A percentile compares a stretch with the other conserved stretches of the same genome.
These are phyloP conservation scores for Dryococelus australis DNA, from an alignment of 2,888 invertebrate genomes.

Conservation along the genomic window DNA sequence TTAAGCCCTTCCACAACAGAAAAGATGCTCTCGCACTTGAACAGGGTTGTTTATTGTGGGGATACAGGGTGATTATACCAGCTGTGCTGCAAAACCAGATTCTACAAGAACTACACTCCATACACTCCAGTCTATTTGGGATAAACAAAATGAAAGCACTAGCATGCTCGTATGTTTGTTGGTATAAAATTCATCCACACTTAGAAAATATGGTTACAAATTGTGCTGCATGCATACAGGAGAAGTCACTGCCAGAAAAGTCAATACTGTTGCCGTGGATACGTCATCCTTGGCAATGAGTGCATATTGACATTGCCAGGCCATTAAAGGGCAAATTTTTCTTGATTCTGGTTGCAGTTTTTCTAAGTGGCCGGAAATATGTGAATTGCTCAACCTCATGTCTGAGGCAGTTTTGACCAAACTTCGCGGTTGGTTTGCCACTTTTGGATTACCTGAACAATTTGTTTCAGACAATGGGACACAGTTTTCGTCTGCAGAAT, in stretches of 20 bases:
- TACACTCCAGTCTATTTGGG: background rate
- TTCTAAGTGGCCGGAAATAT: background rate
- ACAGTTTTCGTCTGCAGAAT: background rate
- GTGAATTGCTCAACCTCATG: background rate
- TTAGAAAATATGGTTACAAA: background rate
- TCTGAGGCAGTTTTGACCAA: too few species aligned
- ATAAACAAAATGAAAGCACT: background rate
- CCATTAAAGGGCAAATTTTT: background rate
- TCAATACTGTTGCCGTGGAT: background rate
- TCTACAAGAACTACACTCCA: background rate
- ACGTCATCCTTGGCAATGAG: background rate
- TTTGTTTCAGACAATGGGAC: background rate
- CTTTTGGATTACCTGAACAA: background rate
- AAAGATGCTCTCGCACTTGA: background rate
- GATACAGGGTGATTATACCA: background rate
- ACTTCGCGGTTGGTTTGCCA: background rate
- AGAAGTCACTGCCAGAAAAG: background rate
- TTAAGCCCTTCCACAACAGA: background rate
- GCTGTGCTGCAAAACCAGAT: background rate
- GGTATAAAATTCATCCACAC: background rate
- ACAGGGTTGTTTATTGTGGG: too few species aligned
- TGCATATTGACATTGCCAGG: background rate
- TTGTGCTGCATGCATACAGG: background rate
- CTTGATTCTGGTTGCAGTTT: background rate
- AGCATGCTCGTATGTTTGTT: background rate